Evolutionary conservation across 2,797 vertebrate genomes (phyloP).

Genomic region (Simalia tracyae): DNA sequence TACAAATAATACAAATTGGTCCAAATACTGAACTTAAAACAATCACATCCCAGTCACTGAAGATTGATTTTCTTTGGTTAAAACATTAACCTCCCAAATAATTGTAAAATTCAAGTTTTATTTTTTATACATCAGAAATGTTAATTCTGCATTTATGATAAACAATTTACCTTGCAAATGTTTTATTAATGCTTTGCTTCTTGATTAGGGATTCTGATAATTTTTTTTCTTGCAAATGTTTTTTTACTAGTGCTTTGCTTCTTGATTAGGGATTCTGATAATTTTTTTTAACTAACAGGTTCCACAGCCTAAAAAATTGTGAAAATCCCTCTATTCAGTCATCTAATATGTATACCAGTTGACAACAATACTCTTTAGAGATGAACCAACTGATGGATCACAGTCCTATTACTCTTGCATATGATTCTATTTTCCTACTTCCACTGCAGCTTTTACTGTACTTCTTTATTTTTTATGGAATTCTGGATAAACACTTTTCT

Average conservation of each 20-base stretch:
- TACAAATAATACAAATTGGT: background rate
- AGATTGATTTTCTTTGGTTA: background rate
- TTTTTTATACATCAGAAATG: background rate
- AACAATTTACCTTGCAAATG: background rate
- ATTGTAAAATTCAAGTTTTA: background rate
- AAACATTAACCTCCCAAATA: background rate
- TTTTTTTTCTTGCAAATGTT: background rate
- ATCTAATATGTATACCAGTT: background rate
- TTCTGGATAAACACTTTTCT: background rate
- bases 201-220: background rate
- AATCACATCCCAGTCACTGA: background rate
- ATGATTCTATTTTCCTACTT: background rate
- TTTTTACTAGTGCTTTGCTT: background rate
- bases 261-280: background rate
- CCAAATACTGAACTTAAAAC: background rate
- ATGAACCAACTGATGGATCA: background rate
- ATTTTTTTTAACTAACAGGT: background rate
- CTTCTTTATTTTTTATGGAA: background rate
- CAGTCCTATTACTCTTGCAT: background rate
- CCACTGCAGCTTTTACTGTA: background rate
- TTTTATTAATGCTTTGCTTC: background rate
- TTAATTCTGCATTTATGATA: background rate
- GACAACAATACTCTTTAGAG: background rate
- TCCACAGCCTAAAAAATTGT: background rate
- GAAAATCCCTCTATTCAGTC: background rate